Evolutionary conservation across 2,797 vertebrate species (phyloP).

Genomic region (Rousettus madagascariensis): DNA sequence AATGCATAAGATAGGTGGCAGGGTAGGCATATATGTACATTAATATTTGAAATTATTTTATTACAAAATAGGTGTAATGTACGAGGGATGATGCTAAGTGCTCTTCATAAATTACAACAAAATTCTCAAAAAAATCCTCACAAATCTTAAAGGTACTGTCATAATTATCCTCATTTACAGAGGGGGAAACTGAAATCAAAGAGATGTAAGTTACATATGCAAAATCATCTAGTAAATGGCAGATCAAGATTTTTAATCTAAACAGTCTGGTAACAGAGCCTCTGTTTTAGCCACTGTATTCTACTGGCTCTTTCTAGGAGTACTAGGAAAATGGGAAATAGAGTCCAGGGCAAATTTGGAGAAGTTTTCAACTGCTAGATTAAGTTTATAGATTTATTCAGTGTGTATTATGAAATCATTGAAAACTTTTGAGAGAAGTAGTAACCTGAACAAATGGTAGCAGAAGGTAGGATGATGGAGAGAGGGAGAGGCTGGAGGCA

Average conservation of each 20-base stretch:
- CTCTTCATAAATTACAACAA: not conserved
- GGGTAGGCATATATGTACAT: not conserved
- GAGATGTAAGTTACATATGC: not conserved
- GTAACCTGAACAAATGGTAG: not conserved
- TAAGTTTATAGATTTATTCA: not conserved
- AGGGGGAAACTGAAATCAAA: not conserved
- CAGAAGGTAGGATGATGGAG: not conserved
- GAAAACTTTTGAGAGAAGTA: not conserved
- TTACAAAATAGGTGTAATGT: not conserved
- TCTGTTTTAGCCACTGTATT: not conserved
- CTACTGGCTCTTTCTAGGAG: not conserved
- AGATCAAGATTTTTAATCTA: not conserved
- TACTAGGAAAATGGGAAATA: not conserved
- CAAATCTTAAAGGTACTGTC: not conserved
- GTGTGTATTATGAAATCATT: not conserved
- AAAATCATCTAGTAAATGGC: not conserved
- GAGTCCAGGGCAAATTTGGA: not conserved
- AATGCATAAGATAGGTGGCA: not conserved
- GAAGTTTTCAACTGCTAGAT: not conserved
- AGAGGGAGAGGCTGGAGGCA: not conserved
- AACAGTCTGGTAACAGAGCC: not conserved
- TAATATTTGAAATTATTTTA: conserved; percentile 3
- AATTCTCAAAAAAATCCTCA: not conserved
- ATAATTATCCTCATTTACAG: not conserved
- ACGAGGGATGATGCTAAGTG: not conserved